These are phyloP conservation scores for Gorsachius magnificus DNA, from an alignment of 2,797 vertebrate genomes.

Conservation along the genomic window DNA sequence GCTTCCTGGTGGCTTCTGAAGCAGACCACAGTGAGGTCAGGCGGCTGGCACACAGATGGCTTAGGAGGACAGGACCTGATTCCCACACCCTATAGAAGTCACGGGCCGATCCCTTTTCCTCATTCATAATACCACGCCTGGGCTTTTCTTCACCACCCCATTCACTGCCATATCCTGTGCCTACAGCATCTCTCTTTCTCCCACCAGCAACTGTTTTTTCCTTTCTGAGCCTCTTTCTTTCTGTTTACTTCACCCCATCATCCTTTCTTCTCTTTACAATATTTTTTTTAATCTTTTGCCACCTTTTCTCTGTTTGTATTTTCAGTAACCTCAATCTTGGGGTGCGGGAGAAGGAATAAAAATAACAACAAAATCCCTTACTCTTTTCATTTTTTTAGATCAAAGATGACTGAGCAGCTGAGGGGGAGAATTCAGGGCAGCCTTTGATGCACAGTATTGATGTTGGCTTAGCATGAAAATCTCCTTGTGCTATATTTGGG, in stretches of 20 bases:
- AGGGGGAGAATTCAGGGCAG: slow-evolving; percentile 49
- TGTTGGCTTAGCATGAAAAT: slow-evolving; percentile 64
- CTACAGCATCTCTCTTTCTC: neutral
- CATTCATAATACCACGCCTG: neutral
- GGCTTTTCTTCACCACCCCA: neutral
- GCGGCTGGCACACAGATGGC: rapidly evolving
- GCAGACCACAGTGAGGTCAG: neutral
- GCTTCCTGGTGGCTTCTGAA: neutral
- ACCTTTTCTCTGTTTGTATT: slow-evolving; percentile 36
- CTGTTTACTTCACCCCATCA: neutral
- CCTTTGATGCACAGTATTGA: slow-evolving; percentile 63
- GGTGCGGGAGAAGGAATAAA: slow-evolving; percentile 26
- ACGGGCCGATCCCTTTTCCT: neutral
- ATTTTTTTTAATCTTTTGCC: neutral
- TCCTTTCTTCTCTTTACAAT: neutral
- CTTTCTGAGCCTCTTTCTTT: neutral
- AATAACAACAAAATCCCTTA: slow-evolving; percentile 56
- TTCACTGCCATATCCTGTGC: neutral
- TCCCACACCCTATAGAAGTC: neutral
- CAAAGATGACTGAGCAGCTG: slow-evolving; percentile 55
- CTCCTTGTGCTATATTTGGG: slow-evolving; percentile 50
- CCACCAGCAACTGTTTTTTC: neutral
- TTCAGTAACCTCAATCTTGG: slow-evolving; percentile 15
- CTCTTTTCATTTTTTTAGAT: slow-evolving; percentile 62
- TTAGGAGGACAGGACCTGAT: neutral